phyloP scores from a whole-genome alignment of 2,797 vertebrate genomes.

The Sitta carolinensis region DNA sequence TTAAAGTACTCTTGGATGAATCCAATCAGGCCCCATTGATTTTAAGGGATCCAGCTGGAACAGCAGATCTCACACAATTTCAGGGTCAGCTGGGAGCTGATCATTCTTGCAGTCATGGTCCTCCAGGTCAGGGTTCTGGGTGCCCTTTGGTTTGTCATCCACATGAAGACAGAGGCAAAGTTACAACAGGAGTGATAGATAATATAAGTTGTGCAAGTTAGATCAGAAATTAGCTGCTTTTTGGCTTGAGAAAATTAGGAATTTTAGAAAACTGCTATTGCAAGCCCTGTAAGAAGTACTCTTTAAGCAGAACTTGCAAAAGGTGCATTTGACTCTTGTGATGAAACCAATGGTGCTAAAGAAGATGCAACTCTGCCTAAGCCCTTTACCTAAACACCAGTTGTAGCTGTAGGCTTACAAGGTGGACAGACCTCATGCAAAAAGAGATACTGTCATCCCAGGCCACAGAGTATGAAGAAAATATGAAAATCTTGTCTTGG shows the following conservation, averaged over 20 bases:
- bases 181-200: not conserved
- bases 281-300: not conserved
- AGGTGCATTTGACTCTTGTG: not conserved
- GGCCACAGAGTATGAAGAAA: fast-evolving
- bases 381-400: not conserved
- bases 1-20: not conserved
- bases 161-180: not conserved
- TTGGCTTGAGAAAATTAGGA: not conserved
- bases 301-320: not conserved
- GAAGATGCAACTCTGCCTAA: not conserved
- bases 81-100: not conserved
- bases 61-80: not conserved
- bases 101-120: not conserved
- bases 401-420: not conserved
- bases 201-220: not conserved
- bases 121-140: not conserved
- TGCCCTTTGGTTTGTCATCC: not conserved
- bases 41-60: not conserved
- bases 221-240: not conserved
- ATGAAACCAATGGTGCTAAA: not conserved
- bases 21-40: not conserved
- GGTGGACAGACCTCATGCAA: not conserved
- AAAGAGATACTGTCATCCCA: not conserved
- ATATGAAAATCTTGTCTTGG: not conserved
- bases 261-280: not conserved